A percentile compares a stretch with the other conserved stretches of the same genome.
Conservation (phyloP, 1,140 invertebrate genomes). For the Pogonognathellus flavescens region DNA sequence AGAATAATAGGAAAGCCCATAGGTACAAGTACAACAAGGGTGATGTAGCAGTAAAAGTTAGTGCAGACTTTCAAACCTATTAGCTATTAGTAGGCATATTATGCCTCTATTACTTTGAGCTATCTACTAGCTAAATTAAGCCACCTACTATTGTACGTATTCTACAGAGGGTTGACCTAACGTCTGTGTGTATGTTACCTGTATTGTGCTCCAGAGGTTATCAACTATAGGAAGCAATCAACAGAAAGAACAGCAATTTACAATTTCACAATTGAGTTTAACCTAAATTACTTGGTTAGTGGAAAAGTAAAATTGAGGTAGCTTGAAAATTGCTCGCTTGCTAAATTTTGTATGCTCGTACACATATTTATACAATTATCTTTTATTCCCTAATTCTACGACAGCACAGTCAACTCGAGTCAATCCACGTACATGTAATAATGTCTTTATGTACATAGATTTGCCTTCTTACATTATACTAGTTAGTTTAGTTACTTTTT, state of each 20-base stretch:
- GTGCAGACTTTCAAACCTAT: too few relatives aligned
- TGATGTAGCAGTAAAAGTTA: too few relatives aligned
- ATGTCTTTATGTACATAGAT: too few relatives aligned
- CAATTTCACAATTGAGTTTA: constrained; percentile 50
- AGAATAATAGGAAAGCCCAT: too few relatives aligned
- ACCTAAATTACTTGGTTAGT: constrained; percentile 37
- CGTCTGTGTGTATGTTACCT: constrained; percentile 10
- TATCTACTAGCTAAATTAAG: constrained; percentile 28
- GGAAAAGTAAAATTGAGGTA: constrained; percentile 11
- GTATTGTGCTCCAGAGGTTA: constrained; percentile 43
- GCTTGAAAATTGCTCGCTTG: constrained; percentile 30
- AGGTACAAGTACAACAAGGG: too few relatives aligned
- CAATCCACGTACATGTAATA: not conserved
- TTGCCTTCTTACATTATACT: too few relatives aligned
- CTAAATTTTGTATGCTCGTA: constrained; percentile 41
- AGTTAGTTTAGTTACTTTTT: not conserved
- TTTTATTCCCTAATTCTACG: constrained; percentile 30
- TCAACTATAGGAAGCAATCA: constrained; percentile 48
- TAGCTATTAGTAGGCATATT: too few relatives aligned
- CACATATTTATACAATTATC: constrained; percentile 49
- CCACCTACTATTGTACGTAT: not conserved
- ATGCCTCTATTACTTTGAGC: too few relatives aligned
- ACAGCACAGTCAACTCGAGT: constrained; percentile 12
- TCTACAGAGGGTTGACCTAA: not conserved
- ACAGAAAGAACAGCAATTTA: constrained; percentile 45